A percentile compares a stretch with the other conserved stretches of the same genome.
Conservation (phyloP, 2,888 invertebrate genomes). For the Eutolmus rufibarbis region DNA sequence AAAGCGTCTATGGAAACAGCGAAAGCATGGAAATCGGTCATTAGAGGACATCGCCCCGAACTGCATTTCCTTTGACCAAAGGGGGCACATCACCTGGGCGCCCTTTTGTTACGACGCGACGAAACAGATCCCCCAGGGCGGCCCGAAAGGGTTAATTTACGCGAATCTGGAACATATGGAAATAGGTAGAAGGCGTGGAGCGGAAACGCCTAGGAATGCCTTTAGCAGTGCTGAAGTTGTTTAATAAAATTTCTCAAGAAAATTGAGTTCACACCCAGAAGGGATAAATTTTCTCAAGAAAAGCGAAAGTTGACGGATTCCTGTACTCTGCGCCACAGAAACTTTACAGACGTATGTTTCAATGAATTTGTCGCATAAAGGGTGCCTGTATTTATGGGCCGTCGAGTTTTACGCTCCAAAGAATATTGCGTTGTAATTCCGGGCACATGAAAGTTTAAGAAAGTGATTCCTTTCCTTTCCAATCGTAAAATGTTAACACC, state of each 20-base stretch:
- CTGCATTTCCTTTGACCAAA: neutral
- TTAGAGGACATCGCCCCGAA: constrained; percentile 42
- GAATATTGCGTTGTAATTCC: neutral
- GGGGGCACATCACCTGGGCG: neutral
- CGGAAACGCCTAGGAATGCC: constrained; percentile 5
- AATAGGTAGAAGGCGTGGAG: neutral
- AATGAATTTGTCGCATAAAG: neutral
- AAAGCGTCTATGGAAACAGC: neutral
- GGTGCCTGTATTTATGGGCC: neutral
- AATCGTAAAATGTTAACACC: neutral
- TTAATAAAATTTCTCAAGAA: neutral
- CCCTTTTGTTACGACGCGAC: neutral
- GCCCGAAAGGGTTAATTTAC: constrained; percentile 1
- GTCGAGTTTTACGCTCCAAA: neutral
- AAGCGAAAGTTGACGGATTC: constrained; percentile 29
- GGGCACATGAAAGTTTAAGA: neutral
- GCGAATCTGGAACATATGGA: neutral
- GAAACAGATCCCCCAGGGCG: neutral
- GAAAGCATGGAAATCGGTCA: constrained; percentile 38
- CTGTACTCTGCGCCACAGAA: neutral
- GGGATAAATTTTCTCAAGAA: constrained; percentile 10
- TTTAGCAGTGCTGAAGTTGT: neutral
- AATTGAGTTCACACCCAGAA: constrained; percentile 4
- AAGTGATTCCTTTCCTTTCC: neutral
- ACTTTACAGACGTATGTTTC: neutral